phyloP scores from a whole-genome alignment of 2,113 vertebrate species.

The Microcebus lehilahytsara region DNA sequence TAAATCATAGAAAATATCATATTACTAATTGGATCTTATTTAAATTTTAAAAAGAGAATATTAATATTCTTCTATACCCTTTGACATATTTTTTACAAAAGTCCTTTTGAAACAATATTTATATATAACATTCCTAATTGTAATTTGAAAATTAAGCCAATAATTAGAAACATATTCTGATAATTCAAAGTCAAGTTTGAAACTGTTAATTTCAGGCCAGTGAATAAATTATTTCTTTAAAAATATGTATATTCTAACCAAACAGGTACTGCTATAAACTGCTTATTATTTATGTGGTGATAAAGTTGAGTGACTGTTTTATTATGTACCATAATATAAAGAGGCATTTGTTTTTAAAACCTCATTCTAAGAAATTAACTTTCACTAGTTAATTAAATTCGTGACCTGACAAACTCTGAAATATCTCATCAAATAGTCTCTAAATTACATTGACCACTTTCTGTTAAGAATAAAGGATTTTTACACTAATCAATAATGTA shows the following conservation, averaged over 20 bases:
- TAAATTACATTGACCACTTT: constrained; percentile 47
- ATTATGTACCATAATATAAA: constrained; percentile 27
- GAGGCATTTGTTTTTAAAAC: constrained; percentile 54
- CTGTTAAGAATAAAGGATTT: constrained; percentile 48
- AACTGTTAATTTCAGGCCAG: constrained; percentile 2
- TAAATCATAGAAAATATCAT: neutral
- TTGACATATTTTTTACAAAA: neutral
- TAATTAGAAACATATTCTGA: neutral
- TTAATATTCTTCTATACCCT: neutral
- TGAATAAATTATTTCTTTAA: constrained; percentile 11
- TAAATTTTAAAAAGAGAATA: neutral
- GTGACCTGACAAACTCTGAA: constrained; percentile 62
- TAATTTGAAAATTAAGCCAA: neutral
- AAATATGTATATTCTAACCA: constrained; percentile 56
- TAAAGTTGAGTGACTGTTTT: constrained; percentile 38
- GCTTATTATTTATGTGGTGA: neutral
- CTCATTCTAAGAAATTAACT: constrained; percentile 69
- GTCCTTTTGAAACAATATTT: neutral
- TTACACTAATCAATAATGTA: constrained; percentile 27
- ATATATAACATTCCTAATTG: neutral
- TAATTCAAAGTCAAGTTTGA: neutral
- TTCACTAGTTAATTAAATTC: constrained; percentile 67
- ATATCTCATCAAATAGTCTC: constrained; percentile 43
- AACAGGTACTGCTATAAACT: constrained; percentile 15
- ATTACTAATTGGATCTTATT: neutral